phyloP scores from a whole-genome alignment of 2,888 invertebrate species.

The Notocelia uddmanniana region DNA sequence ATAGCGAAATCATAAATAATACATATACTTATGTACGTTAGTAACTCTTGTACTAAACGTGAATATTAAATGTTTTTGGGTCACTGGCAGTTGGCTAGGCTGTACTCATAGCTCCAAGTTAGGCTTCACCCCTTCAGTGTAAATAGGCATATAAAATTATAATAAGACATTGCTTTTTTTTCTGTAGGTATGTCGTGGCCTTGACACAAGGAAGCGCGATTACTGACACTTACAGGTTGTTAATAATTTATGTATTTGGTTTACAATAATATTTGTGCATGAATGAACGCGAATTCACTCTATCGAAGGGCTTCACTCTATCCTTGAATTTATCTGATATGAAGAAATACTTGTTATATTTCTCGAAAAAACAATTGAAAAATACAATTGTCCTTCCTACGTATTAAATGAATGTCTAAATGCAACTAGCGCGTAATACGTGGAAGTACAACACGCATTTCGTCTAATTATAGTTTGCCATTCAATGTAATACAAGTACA shows the following conservation, averaged over 20 bases:
- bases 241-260: not conserved
- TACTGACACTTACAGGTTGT: not conserved
- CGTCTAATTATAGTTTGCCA: conserved; percentile 31
- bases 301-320: too few relatives aligned
- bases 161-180: not conserved
- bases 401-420: not conserved
- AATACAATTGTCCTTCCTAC: not conserved
- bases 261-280: not conserved
- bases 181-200: not conserved
- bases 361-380: not conserved
- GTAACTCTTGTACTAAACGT: too few relatives aligned
- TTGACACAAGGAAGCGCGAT: not conserved
- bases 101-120: too few relatives aligned
- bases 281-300: too few relatives aligned
- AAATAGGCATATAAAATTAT: too few relatives aligned
- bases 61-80: too few relatives aligned
- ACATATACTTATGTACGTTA: too few relatives aligned
- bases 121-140: too few relatives aligned
- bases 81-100: too few relatives aligned
- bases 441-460: conserved; percentile 28
- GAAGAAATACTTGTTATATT: too few relatives aligned
- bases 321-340: too few relatives aligned
- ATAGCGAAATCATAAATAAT: too few relatives aligned
- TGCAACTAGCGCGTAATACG: conserved; percentile 14
- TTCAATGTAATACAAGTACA: conserved; percentile 36